Conservation (phyloP, 2,113 vertebrate genomes). For the Vimba vimba region DNA sequence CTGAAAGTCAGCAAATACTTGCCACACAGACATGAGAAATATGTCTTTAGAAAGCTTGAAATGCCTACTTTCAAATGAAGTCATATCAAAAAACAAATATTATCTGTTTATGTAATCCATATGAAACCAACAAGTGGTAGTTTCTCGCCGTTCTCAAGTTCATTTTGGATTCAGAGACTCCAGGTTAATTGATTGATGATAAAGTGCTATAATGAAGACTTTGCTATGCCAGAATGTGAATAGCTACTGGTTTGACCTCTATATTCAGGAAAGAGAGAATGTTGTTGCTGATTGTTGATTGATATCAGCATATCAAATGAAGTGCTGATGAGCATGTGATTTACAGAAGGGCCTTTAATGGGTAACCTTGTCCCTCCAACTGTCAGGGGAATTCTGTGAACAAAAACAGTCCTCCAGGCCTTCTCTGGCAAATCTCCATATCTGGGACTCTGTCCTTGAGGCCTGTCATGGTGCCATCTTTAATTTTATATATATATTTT, state of each 20-base stretch:
- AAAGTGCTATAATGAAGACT: neutral
- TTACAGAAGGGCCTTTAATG: slow-evolving; percentile 13
- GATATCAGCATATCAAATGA: slow-evolving; percentile 26
- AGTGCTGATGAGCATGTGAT: slow-evolving; percentile 17
- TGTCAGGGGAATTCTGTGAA: slow-evolving; percentile 27
- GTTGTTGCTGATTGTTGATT: neutral
- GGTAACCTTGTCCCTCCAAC: slow-evolving; percentile 17
- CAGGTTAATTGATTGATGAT: neutral
- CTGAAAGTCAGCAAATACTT: too few species aligned
- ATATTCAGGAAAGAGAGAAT: neutral
- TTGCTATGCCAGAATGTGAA: neutral
- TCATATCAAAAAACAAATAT: too few species aligned
- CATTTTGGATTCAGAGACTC: neutral
- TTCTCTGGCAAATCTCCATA: slow-evolving; percentile 10
- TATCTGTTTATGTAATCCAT: too few species aligned
- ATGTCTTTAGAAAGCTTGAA: too few species aligned
- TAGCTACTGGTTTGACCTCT: neutral
- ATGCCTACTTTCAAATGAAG: too few species aligned
- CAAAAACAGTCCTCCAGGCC: slow-evolving; percentile 16
- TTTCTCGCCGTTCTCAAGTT: too few species aligned
- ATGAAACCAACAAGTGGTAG: too few species aligned
- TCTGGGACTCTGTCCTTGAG: neutral
- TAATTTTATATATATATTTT: slow-evolving; percentile 23
- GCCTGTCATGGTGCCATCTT: slow-evolving; percentile 19
- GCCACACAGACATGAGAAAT: too few species aligned